Evolutionary conservation across 1,140 invertebrate species (phyloP).

Genomic region (Euborellia annulipes): DNA sequence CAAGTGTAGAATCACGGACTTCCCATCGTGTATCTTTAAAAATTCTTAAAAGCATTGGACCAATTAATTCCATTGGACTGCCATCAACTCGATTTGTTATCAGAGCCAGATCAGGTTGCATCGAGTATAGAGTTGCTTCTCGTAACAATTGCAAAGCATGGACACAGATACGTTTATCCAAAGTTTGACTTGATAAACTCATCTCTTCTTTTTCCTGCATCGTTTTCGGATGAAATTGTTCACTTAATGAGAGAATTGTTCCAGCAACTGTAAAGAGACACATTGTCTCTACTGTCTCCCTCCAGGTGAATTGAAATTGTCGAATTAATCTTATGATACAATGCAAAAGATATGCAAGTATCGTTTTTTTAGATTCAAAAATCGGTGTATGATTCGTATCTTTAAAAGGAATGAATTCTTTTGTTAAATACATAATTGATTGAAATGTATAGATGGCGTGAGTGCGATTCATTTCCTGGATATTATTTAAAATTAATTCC

Average conservation of each 20-base stretch:
- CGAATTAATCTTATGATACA: constrained; percentile 42
- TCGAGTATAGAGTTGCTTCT: constrained; percentile 50
- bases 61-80: constrained; percentile 42
- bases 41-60: constrained; percentile 45
- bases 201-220: constrained; percentile 31
- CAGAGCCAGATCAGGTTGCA: constrained; percentile 54
- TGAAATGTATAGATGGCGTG: too few species aligned
- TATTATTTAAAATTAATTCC: too few species aligned
- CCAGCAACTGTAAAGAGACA: constrained; percentile 37
- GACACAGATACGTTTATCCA: constrained; percentile 22
- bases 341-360: constrained; percentile 42
- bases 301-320: constrained; percentile 54
- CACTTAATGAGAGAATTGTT: constrained; percentile 35
- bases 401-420: too few species aligned
- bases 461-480: too few species aligned
- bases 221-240: too few species aligned
- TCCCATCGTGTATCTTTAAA: constrained; percentile 57
- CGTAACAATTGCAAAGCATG: constrained; percentile 48
- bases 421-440: too few species aligned
- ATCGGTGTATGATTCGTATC: too few species aligned
- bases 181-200: constrained; percentile 21
- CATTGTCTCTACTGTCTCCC: constrained; percentile 49
- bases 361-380: too few species aligned
- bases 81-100: constrained; percentile 45
- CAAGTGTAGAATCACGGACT: constrained; percentile 52